phyloP scores from a whole-genome alignment of 1,140 invertebrate genomes.

The Microplitis mediator region DNA sequence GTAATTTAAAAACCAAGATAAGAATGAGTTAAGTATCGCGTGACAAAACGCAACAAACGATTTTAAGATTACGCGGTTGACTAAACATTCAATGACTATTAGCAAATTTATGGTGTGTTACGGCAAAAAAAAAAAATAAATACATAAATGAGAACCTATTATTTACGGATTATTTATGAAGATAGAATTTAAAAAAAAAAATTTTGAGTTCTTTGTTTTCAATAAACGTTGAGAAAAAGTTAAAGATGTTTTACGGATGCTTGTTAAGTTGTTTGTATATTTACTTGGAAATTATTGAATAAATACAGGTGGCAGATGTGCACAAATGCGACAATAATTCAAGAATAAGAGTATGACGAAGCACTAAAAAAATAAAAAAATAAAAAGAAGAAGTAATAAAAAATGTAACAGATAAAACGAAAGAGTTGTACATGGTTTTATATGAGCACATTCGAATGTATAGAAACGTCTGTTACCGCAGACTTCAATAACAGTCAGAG shows the following conservation, averaged over 20 bases:
- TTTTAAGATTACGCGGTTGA: not conserved
- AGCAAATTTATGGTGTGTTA: not conserved
- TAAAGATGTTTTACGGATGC: too few relatives aligned
- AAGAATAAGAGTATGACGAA: not conserved
- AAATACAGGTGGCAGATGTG: not conserved
- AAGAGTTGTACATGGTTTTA: not conserved
- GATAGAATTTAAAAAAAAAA: too few relatives aligned
- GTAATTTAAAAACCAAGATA: not conserved
- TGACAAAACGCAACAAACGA: not conserved
- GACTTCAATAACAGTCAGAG: constrained; percentile 26
- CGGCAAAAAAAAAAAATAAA: not conserved
- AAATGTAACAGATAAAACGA: not conserved
- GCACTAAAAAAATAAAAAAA: not conserved
- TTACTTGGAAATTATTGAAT: not conserved
- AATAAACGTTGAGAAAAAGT: too few relatives aligned
- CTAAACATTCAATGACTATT: not conserved
- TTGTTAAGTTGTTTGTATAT: too few relatives aligned
- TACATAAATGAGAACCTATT: not conserved
- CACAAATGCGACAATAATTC: constrained; percentile 4
- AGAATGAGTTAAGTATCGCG: constrained; percentile 1
- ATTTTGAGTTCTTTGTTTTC: too few relatives aligned
- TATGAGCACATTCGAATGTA: not conserved
- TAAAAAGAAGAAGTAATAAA: not conserved
- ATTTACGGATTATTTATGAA: too few relatives aligned
- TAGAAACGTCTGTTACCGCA: constrained; percentile 25